These are phyloP conservation scores for Tamias sibiricus DNA, from an alignment of 2,113 vertebrate species.

Conservation along the genomic window DNA sequence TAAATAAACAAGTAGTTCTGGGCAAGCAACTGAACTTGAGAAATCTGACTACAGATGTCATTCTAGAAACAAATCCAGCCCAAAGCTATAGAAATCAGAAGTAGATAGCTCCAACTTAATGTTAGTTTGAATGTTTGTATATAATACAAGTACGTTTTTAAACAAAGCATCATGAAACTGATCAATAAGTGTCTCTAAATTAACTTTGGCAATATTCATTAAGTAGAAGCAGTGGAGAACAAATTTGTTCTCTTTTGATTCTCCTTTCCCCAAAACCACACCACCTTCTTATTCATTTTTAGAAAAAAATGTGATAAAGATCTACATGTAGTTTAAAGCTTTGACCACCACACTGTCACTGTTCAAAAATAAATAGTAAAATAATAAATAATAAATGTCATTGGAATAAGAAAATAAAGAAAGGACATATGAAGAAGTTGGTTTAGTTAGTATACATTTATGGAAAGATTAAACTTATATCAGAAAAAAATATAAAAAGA, in stretches of 20 bases:
- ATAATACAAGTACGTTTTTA: not conserved
- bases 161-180: not conserved
- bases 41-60: slow-evolving; percentile 79
- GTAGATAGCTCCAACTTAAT: not conserved
- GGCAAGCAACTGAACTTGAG: slow-evolving; percentile 76
- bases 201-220: not conserved
- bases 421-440: not conserved
- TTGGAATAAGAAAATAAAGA: not conserved
- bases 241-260: not conserved
- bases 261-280: no score
- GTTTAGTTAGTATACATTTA: not conserved
- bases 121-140: not conserved
- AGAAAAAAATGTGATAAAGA: not conserved
- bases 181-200: not conserved
- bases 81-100: slow-evolving; percentile 31
- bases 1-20: slow-evolving; percentile 82
- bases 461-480: not conserved
- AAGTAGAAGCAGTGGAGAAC: not conserved
- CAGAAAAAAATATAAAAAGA: not conserved
- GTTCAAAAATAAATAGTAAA: no score
- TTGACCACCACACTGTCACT: not conserved
- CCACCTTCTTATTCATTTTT: not conserved
- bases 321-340: not conserved
- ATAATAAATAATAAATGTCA: not conserved
- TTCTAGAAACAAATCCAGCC: slow-evolving; percentile 68